These are phyloP conservation scores for Leiothrix lutea DNA, from an alignment of 2,113 vertebrate species.

Conservation along the genomic window DNA sequence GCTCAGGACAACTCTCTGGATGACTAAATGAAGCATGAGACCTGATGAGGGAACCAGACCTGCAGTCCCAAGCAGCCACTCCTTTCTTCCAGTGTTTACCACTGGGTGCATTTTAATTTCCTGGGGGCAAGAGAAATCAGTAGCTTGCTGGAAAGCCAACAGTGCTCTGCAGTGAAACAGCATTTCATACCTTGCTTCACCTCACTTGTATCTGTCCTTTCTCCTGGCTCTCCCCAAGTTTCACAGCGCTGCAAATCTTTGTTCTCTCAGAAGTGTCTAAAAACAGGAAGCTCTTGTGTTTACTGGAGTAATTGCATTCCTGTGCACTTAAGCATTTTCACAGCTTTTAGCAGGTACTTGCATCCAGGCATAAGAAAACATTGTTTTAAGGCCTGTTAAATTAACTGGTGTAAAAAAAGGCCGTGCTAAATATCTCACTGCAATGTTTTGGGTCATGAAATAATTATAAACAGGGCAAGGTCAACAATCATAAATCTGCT, in stretches of 20 bases:
- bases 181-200: background rate
- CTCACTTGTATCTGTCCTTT: background rate
- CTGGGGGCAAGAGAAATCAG: background rate
- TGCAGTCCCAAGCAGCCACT: background rate
- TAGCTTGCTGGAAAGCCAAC: background rate
- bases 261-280: background rate
- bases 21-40: background rate
- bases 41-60: background rate
- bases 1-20: background rate
- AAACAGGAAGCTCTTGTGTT: background rate
- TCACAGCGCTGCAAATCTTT: background rate
- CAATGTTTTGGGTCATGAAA: background rate
- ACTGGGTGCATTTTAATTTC: background rate
- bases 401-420: background rate
- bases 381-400: background rate
- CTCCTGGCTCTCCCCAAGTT: background rate
- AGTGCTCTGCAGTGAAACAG: background rate
- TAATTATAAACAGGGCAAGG: background rate
- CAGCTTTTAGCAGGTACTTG: background rate
- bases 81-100: background rate
- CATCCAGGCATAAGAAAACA: background rate
- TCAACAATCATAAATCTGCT: background rate
- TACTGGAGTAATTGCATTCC: background rate
- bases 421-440: background rate
- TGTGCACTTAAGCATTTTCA: background rate